Base-by-base conservation (phyloP, 2,797 vertebrate genomes). In the Hylomyscus alleni region DNA sequence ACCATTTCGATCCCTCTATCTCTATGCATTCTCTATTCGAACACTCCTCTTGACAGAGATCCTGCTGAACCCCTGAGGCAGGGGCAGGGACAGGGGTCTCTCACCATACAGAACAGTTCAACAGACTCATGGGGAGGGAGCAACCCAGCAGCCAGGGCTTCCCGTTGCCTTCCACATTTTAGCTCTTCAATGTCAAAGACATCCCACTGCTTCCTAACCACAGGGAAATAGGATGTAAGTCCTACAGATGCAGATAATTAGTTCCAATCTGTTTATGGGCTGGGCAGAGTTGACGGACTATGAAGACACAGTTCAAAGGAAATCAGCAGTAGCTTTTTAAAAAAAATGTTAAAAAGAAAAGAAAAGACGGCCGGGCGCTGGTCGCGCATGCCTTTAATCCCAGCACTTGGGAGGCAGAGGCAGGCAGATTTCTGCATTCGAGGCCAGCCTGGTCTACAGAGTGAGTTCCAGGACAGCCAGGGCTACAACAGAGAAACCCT, bases 51-150 rank as follows among this genome's bases (percentile, higher is more conserved):
- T 31, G 24, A 17, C 54, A 40, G 47, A 20, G 22, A 69, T 73
- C 10, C 0, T 0, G 8, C 17, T 1, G 20, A 58, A 3, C 20
- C 6, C n/a, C 52, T 6, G 0, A 10, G 50, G 2, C 34, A 15
- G 4, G 34, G 17, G 1, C 34, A 24, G 4, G 31, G 13, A 13
- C 50, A 11, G 2, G 69, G 26, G 69, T 56, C 24, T 88, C 65
- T 58, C n/a, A 37, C 15, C 50, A 34, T 37, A 44, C 17, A 72
- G 20, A n/a, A 34, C 5, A 11, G 40, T 15, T 34, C 62, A 67
- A 9, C 6, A 24, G 20, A 24, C 8, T 22, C 1, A 0, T 10
- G 19, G 37, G 34, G 8, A 50, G 73, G 5, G 29, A 69, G 50
- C 47, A 89, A 10, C 69, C 76, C 92, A n/a, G 47, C 37, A 26